Evolutionary conservation across 2,888 invertebrate genomes (phyloP).

Genomic region (Odiellus spinosus): DNA sequence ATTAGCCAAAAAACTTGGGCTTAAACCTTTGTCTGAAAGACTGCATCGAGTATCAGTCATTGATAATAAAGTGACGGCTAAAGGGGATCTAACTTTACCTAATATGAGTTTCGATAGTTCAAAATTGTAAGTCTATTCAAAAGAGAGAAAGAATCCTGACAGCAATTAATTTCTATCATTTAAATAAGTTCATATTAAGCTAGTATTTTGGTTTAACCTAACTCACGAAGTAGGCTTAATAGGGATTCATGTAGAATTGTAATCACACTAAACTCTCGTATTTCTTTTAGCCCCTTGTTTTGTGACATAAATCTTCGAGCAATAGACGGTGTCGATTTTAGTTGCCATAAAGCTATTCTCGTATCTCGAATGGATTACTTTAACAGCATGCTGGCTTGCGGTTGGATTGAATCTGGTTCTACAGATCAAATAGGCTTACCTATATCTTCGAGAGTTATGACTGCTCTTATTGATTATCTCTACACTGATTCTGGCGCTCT

Average conservation of each 20-base stretch:
- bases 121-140: slow-evolving; percentile 25
- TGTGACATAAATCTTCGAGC: slow-evolving; percentile 46
- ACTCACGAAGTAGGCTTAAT: too few relatives aligned
- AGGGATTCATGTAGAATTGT: too few relatives aligned
- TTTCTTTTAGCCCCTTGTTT: slow-evolving; percentile 36
- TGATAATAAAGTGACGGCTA: slow-evolving; percentile 12
- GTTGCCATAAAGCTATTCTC: slow-evolving; percentile 65
- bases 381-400: slow-evolving; percentile 59
- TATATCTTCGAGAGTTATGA: slow-evolving; percentile 42
- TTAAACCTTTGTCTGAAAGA: slow-evolving; percentile 24
- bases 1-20: slow-evolving; percentile 25
- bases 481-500: slow-evolving; percentile 51
- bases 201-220: too few relatives aligned
- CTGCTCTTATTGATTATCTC: slow-evolving; percentile 53
- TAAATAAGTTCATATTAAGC: too few relatives aligned
- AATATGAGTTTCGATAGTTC: slow-evolving; percentile 35
- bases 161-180: too few relatives aligned
- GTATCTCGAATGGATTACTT: slow-evolving; percentile 70
- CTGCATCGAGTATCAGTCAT: slow-evolving; percentile 23
- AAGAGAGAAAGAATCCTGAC: too few relatives aligned
- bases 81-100: slow-evolving; percentile 24
- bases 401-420: slow-evolving; percentile 39
- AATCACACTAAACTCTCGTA: too few relatives aligned
- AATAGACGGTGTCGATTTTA: slow-evolving; percentile 33
- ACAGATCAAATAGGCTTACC: slow-evolving; percentile 33